These are phyloP conservation scores for Hypomecis punctinalis DNA, from an alignment of 2,888 invertebrate species.

Conservation along the genomic window DNA sequence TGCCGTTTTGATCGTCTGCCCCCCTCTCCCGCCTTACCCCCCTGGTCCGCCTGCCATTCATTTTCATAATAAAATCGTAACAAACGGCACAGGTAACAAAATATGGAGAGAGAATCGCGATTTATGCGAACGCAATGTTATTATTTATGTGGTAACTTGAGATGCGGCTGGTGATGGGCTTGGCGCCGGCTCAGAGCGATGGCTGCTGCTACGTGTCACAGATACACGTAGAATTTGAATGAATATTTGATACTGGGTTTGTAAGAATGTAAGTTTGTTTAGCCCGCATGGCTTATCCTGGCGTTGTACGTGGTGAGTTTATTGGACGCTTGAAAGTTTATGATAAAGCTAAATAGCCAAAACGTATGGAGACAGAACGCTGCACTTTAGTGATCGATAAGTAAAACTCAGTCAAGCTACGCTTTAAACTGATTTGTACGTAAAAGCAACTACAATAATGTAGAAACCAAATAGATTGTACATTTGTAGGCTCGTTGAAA, in stretches of 20 bases:
- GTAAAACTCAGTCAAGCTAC: too few relatives aligned
- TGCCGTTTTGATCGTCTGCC: constrained; percentile 68
- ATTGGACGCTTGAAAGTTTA: too few relatives aligned
- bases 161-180: constrained; percentile 59
- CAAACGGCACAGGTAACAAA: constrained; percentile 83
- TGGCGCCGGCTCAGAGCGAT: constrained; percentile 44
- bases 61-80: constrained; percentile 85
- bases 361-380: too few relatives aligned
- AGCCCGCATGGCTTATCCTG: too few relatives aligned
- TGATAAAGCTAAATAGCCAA: too few relatives aligned
- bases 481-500: too few relatives aligned
- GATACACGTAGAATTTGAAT: constrained; percentile 8
- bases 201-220: constrained; percentile 18
- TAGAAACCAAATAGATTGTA: too few relatives aligned
- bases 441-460: too few relatives aligned
- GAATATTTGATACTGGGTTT: constrained; percentile 1
- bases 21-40: constrained; percentile 48
- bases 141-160: constrained; percentile 77
- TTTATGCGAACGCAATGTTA: constrained; percentile 77
- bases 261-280: not conserved
- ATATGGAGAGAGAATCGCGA: constrained; percentile 81
- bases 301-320: too few relatives aligned
- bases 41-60: constrained; percentile 77
- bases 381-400: too few relatives aligned
- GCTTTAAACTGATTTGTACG: too few relatives aligned